Base-by-base conservation (phyloP, 1,140 invertebrate species). In the Muscidifurax raptorellus region DNA sequence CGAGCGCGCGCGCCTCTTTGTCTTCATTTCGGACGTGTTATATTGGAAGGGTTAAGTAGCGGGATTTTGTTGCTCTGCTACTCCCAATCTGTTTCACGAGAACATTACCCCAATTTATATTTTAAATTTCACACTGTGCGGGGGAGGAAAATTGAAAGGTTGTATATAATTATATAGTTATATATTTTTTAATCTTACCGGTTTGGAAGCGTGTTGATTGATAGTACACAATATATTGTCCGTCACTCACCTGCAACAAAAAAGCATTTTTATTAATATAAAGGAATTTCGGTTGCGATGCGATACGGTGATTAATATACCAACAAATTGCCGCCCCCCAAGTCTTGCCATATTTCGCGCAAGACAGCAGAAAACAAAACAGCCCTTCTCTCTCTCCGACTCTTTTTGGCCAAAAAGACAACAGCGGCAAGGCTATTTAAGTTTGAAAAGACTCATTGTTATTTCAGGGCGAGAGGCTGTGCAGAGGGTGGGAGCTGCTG, bases 361-460 rank as follows among this genome's bases (percentile, higher is more conserved):
- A 18, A 47, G 15, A 18, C 52, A 59, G 18, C 18, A 59, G 15
- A 59, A 22, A 59, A 59, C 52, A 59, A 59, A 59, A 22, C 18
- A 7, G 22, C 52, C 52, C 7, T 59, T 7, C 18, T 59, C 52
- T 2, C 52, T 18, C 6, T n/a, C n/a, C n/a, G n/a, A 40, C 36
- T 40, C 32, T 36, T 36, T 36, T 7, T 1, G 52, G 52, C 52
- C 6, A 32, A 76, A 76, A 82, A 44, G 44, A 44, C 27, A 78
- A 52, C 75, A 78, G 1, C 40, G 27, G 0, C 25, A 12, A 27
- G 47, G 67, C 77, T 74, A 80, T 81, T 85, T 85, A 85, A 80
- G 47, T 80, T 81, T 52, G 72, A 67, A 76, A 85, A 75, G 83
- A 69, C 67, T 84, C 64, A 80, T 80, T 84, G 32, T 80, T 80